A percentile compares a stretch with the other conserved stretches of the same genome.
phyloP scores from a whole-genome alignment of 2,113 vertebrate genomes.

The Melanostigma gelatinosum region DNA sequence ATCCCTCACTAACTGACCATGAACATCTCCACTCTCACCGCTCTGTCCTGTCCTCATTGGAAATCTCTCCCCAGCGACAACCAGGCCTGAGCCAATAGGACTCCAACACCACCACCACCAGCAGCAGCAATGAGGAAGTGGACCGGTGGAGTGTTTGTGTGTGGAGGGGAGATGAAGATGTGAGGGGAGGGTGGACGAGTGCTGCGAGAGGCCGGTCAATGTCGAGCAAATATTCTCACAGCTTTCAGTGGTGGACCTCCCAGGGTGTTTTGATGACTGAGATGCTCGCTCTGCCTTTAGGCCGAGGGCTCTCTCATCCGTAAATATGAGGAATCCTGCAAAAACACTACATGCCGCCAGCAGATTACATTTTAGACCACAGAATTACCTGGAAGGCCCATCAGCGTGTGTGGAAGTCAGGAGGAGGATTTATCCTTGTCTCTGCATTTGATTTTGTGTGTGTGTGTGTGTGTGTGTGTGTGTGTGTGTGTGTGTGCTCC shows the following conservation, averaged over 20 bases:
- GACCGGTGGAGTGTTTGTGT: slow-evolving; percentile 16
- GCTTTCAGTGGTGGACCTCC: slow-evolving; percentile 52
- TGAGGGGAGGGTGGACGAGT: background rate
- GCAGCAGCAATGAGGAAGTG: slow-evolving; percentile 45
- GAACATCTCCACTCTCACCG: slow-evolving; percentile 38
- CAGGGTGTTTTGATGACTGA: slow-evolving; percentile 52
- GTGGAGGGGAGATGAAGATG: slow-evolving; percentile 21
- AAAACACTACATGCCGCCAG: slow-evolving; percentile 51
- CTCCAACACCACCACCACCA: slow-evolving; percentile 8
- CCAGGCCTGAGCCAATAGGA: background rate
- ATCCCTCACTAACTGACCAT: slow-evolving; percentile 44
- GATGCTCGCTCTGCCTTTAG: slow-evolving; percentile 27
- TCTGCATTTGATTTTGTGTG: background rate
- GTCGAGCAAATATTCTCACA: slow-evolving; percentile 66
- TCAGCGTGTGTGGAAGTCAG: background rate
- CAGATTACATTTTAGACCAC: slow-evolving; percentile 51
- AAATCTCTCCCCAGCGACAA: slow-evolving; percentile 14
- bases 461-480: background rate
- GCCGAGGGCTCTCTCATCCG: slow-evolving; percentile 30
- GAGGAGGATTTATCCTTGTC: background rate
- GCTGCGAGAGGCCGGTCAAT: slow-evolving; percentile 17
- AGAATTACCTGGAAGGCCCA: slow-evolving; percentile 58
- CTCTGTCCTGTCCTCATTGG: slow-evolving; percentile 17
- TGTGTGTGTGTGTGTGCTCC: background rate
- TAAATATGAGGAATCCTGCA: slow-evolving; percentile 53